Base-by-base conservation (phyloP, 1,140 invertebrate genomes). In the Halotydeus destructor region DNA sequence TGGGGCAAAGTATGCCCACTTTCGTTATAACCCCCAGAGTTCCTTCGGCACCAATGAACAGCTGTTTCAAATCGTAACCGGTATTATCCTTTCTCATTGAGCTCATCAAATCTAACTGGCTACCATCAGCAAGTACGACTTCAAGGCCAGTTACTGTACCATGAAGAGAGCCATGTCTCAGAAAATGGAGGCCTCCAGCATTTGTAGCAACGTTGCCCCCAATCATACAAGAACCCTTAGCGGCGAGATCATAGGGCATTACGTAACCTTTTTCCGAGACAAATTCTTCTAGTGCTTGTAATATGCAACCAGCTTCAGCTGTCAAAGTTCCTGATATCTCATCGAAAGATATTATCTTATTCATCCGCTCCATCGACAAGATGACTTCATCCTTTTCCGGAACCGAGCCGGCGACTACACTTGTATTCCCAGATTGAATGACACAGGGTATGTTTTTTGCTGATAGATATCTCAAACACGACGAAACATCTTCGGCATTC, bases 331-430 rank as follows among this genome's bases (percentile, higher is more conserved):
- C 85, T 57, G 79, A 74, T 21, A 76, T 59, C 53, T 75, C 69
- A 64, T 96, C 80, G 25, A 91, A 66, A 38, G 68, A 69, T 14
- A 83, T 70, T 42, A 97, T 74, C 54, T 78, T 67, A 59, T 96
- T 88, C 74, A 98, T 80, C 3, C 82, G 66, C 28, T 67, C 65
- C 47, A 80, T 76, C 5, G 76, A 88, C 0, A 99, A 46, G 11
- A 98, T 70, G 41, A 99, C 74, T 68, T 98, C 93, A 65, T 98
- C 91, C 64, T 88, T 93, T 12, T 97, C 82, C 1, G 93, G 93
- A 8, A 88, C 79, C 50, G 77, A 79, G 1, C 86, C 88, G 25
- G 82, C 84, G 6, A 88, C 83, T 1, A 93, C 60, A 1, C 91
- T 85, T 0, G 85, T 94, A 57, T 91, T 91, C 3, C 86, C 86